A percentile compares a stretch with the other conserved stretches of the same genome.
phyloP scores from a whole-genome alignment of 2,888 invertebrate genomes.

The Drosophila merina region DNA sequence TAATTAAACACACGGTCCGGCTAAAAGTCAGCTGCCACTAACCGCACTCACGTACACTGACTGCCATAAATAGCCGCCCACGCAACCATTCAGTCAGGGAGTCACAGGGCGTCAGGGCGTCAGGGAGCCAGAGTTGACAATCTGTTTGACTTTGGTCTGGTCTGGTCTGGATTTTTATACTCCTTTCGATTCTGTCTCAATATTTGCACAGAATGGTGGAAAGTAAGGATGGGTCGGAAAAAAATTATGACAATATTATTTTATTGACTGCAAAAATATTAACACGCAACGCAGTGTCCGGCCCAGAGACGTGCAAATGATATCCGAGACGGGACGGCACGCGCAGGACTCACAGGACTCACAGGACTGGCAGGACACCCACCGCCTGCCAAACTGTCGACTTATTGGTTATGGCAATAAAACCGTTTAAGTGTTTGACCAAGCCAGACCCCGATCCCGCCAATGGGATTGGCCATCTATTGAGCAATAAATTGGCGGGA shows the following conservation, averaged over 20 bases:
- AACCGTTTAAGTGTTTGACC: slow-evolving; percentile 51
- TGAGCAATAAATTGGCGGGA: slow-evolving; percentile 40
- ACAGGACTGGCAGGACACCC: slow-evolving; percentile 16
- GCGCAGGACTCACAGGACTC: slow-evolving; percentile 39
- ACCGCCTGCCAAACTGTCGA: slow-evolving; percentile 35
- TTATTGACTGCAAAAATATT: slow-evolving; percentile 81
- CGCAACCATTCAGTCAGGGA: background rate
- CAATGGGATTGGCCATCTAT: slow-evolving; percentile 27
- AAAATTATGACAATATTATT: slow-evolving; percentile 78
- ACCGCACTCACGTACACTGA: slow-evolving; percentile 53
- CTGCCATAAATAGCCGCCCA: slow-evolving; percentile 56
- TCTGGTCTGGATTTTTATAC: slow-evolving; percentile 64
- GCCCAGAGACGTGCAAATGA: slow-evolving; percentile 54
- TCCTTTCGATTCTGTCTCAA: slow-evolving; percentile 71
- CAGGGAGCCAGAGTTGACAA: slow-evolving; percentile 32
- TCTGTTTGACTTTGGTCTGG: slow-evolving; percentile 58
- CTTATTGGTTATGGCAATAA: slow-evolving; percentile 65
- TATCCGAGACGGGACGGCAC: slow-evolving; percentile 56
- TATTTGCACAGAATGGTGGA: slow-evolving; percentile 61
- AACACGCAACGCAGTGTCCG: slow-evolving; percentile 65
- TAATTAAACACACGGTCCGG: slow-evolving; percentile 35
- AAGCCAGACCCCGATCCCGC: background rate
- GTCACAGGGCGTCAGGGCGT: background rate
- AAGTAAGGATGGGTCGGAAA: slow-evolving; percentile 41
- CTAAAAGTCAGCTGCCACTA: slow-evolving; percentile 53